Percentiles rank a stretch among this genome's conserved stretches.
Evolutionary conservation across 2,888 invertebrate genomes (phyloP).

Genomic region (Archips xylosteana): DNA sequence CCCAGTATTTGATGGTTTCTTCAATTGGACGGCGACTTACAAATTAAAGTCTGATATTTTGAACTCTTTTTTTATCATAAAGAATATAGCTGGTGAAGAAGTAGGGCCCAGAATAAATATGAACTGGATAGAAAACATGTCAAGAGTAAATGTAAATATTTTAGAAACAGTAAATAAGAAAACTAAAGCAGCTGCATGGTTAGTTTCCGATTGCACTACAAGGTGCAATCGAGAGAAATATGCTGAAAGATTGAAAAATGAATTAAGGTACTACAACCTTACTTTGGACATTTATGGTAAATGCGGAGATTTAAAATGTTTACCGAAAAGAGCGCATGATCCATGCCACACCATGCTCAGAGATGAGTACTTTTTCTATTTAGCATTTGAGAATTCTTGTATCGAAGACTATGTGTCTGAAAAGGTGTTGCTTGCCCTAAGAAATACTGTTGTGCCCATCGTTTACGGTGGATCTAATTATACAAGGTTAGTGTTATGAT

Average conservation of each 20-base stretch:
- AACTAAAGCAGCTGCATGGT: slow-evolving; percentile 60
- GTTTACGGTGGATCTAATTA: slow-evolving; percentile 88
- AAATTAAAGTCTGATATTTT: slow-evolving; percentile 46
- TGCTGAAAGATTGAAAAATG: slow-evolving; percentile 47
- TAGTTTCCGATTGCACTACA: slow-evolving; percentile 58
- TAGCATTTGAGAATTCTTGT: slow-evolving; percentile 64
- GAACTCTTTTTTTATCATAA: slow-evolving; percentile 43
- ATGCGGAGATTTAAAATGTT: slow-evolving; percentile 56
- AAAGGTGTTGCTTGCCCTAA: slow-evolving; percentile 64
- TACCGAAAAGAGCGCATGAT: slow-evolving; percentile 45
- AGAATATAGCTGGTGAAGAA: slow-evolving; percentile 51
- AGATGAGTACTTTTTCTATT: slow-evolving; percentile 63
- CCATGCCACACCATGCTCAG: slow-evolving; percentile 52
- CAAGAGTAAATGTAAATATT: slow-evolving; percentile 50
- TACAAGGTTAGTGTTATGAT: slow-evolving; percentile 53
- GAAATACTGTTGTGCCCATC: slow-evolving; percentile 87
- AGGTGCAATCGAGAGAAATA: slow-evolving; percentile 50
- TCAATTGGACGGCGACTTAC: slow-evolving; percentile 51
- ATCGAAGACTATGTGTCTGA: slow-evolving; percentile 66
- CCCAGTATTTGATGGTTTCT: slow-evolving; percentile 44
- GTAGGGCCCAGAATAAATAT: slow-evolving; percentile 61
- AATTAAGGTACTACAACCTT: slow-evolving; percentile 51
- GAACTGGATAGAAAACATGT: slow-evolving; percentile 61
- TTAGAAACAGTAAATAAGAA: slow-evolving; percentile 46
- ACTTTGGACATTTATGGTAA: slow-evolving; percentile 58